Conservation (phyloP, 1,140 invertebrate genomes). For the Platorchestia sp. region DNA sequence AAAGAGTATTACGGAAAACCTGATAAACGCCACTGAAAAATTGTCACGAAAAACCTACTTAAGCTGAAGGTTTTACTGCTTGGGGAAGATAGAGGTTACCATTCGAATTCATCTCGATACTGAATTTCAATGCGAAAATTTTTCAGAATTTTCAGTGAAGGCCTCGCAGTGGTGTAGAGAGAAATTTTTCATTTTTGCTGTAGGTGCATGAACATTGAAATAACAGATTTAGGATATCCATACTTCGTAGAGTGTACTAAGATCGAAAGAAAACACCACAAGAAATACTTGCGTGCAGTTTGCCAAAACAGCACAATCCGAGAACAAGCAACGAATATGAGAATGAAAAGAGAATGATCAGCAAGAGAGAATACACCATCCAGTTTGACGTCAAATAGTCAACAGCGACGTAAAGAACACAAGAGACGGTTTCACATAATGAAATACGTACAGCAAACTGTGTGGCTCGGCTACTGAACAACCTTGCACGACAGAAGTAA, state of each 20-base stretch:
- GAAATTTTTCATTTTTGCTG: neutral
- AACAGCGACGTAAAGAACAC: no score
- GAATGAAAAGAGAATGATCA: neutral
- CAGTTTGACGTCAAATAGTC: no score
- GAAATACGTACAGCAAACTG: neutral
- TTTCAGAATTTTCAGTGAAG: neutral
- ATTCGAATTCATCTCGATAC: neutral
- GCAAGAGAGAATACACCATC: neutral
- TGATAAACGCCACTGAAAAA: neutral
- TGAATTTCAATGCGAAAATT: neutral
- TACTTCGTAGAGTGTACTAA: neutral
- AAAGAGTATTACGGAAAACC: no score
- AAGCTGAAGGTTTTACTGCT: neutral
- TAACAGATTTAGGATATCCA: neutral
- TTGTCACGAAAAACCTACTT: neutral
- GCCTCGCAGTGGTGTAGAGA: neutral
- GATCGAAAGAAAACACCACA: neutral
- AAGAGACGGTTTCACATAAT: no score
- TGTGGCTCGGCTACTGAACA: no score
- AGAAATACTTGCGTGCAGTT: neutral
- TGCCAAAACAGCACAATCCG: neutral
- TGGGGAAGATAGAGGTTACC: neutral
- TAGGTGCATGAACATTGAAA: neutral
- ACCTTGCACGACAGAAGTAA: neutral
- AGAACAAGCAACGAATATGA: neutral